These are phyloP conservation scores for Aeoliscus strigatus DNA, from an alignment of 2,797 vertebrate species.

Conservation along the genomic window DNA sequence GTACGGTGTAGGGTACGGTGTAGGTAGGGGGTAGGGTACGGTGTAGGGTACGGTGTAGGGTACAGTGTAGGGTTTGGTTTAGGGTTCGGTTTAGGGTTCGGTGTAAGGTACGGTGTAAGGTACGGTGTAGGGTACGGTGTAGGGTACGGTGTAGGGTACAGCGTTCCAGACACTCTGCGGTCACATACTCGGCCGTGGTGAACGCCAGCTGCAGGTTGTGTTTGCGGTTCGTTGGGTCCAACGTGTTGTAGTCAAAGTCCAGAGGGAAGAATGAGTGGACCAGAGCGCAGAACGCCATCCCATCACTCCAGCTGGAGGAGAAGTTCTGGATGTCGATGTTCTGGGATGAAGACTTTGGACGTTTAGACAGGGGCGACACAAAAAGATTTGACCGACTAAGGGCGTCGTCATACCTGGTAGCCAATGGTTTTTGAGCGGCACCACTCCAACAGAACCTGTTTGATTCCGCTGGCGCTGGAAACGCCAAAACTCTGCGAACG, in stretches of 20 bases:
- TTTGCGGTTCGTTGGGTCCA: conserved; percentile 79
- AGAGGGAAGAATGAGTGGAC: conserved; percentile 95
- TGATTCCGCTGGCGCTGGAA: conserved; percentile 90
- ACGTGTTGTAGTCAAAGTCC: conserved; percentile 85
- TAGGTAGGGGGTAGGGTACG: too few relatives aligned
- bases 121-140: too few relatives aligned
- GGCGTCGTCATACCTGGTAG: conserved; percentile 79
- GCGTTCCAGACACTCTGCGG: too few relatives aligned
- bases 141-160: too few relatives aligned
- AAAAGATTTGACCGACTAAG: too few relatives aligned
- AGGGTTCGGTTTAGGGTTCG: too few relatives aligned
- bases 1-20: too few relatives aligned
- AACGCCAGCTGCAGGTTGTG: conserved; percentile 90
- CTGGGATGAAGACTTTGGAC: conserved; percentile 69
- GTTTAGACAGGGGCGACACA: too few relatives aligned
- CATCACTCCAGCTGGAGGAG: conserved; percentile 92
- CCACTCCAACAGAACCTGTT: conserved; percentile 93
- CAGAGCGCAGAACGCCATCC: conserved; percentile 94
- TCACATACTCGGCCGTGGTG: conserved; percentile 86
- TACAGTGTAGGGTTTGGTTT: too few relatives aligned
- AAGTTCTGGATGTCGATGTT: conserved; percentile 95
- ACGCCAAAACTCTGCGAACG: conserved; percentile 89
- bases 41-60: too few relatives aligned
- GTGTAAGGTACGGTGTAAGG: too few relatives aligned
- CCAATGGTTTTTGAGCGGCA: conserved; percentile 93